Percentiles rank a stretch among this genome's conserved stretches.
These are phyloP conservation scores for Natator depressus DNA, from an alignment of 2,113 vertebrate genomes.

Conservation along the genomic window DNA sequence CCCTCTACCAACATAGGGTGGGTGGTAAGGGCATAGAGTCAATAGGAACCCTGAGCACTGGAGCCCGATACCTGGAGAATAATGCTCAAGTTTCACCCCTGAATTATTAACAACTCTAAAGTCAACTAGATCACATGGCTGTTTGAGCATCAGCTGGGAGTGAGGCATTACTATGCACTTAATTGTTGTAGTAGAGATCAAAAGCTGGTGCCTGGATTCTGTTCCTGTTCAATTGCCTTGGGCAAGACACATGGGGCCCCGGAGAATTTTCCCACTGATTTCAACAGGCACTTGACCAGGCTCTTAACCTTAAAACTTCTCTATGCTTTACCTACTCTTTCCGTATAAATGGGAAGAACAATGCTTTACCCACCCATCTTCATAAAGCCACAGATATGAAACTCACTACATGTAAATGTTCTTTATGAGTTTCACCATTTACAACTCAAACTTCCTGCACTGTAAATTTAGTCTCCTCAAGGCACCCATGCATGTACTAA, in stretches of 20 bases:
- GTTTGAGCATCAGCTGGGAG: neutral
- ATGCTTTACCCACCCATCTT: neutral
- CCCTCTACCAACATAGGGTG: neutral
- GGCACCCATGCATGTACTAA: neutral
- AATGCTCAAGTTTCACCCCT: neutral
- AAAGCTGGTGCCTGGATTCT: neutral
- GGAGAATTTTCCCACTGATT: neutral
- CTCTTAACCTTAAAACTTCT: neutral
- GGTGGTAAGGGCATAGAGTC: neutral
- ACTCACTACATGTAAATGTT: neutral
- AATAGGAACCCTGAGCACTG: neutral
- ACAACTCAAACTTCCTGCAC: neutral
- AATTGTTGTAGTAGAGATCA: neutral
- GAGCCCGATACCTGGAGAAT: neutral
- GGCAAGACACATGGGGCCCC: neutral
- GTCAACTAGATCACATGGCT: neutral
- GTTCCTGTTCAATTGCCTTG: neutral
- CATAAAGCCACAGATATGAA: neutral
- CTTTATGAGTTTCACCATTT: neutral
- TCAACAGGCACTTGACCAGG: neutral
- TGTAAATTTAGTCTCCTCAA: neutral
- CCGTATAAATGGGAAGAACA: neutral
- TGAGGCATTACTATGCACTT: too few relatives aligned
- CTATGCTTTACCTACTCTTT: neutral
- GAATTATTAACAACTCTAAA: neutral